phyloP scores from a whole-genome alignment of 2,888 invertebrate species.

The Argynnis bischoffii region DNA sequence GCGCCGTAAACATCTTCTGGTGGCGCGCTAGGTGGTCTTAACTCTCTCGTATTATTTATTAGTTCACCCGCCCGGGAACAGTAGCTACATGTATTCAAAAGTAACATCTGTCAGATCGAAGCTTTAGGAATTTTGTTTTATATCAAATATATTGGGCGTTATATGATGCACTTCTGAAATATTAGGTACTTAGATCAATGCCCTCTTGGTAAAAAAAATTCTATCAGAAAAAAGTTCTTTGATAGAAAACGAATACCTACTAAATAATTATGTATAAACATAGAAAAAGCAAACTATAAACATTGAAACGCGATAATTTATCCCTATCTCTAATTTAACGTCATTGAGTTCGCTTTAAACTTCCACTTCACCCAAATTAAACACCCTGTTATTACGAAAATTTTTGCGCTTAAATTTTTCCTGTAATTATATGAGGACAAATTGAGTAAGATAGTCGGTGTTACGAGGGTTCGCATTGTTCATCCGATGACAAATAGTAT shows the following conservation, averaged over 20 bases:
- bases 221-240: too few relatives aligned
- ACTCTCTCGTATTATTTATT: conserved; percentile 80
- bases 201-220: too few relatives aligned
- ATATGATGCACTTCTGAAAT: background rate
- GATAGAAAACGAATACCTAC: too few relatives aligned
- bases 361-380: conserved; percentile 7
- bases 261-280: too few relatives aligned
- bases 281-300: too few relatives aligned
- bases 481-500: conserved; percentile 78
- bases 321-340: background rate
- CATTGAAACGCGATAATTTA: too few relatives aligned
- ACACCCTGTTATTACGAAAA: conserved; percentile 29
- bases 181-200: background rate
- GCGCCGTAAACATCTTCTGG: conserved; percentile 71
- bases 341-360: background rate
- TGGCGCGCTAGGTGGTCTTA: conserved; percentile 80
- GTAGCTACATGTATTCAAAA: conserved; percentile 41
- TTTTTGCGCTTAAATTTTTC: conserved; percentile 49
- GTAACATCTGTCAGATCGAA: conserved; percentile 44
- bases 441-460: conserved; percentile 72
- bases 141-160: conserved; percentile 20
- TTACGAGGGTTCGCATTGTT: conserved; percentile 69
- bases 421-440: conserved; percentile 64
- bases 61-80: conserved; percentile 50
- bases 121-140: conserved; percentile 25